Percentiles rank a stretch among this genome's conserved stretches.
These are phyloP conservation scores for Ecliptopera silaceata DNA, from an alignment of 2,888 invertebrate species.

Conservation along the genomic window DNA sequence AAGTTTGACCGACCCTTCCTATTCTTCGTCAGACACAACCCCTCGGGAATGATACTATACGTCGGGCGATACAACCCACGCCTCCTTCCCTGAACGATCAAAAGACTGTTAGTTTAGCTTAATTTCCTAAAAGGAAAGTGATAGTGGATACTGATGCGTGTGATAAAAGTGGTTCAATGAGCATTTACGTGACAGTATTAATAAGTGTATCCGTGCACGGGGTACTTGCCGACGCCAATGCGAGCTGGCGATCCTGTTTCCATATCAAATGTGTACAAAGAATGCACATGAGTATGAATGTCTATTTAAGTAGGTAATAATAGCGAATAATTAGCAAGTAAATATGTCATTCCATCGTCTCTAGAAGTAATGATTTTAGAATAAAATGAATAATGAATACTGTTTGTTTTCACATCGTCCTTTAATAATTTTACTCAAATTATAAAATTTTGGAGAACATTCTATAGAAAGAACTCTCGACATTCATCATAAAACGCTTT, in stretches of 20 bases:
- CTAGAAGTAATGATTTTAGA: conserved; percentile 49
- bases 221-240: conserved; percentile 45
- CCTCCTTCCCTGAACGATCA: conserved; percentile 85
- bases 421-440: background rate
- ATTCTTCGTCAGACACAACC: conserved; percentile 94
- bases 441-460: too few relatives aligned
- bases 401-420: conserved; percentile 12
- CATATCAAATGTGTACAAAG: conserved; percentile 65
- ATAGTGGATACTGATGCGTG: conserved; percentile 72
- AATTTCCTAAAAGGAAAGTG: conserved; percentile 78
- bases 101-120: conserved; percentile 79
- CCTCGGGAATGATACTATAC: conserved; percentile 94
- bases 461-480: conserved; percentile 46
- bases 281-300: conserved; percentile 56
- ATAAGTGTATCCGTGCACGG: conserved; percentile 64
- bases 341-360: conserved; percentile 56
- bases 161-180: conserved; percentile 70
- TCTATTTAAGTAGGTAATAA: conserved; percentile 52
- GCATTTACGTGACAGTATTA: conserved; percentile 82
- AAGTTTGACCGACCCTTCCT: conserved; percentile 94
- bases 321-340: conserved; percentile 48
- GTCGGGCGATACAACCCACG: conserved; percentile 94
- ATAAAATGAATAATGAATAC: conserved; percentile 44
- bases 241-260: conserved; percentile 49
- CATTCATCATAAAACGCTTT: conserved; percentile 58